A percentile compares a stretch with the other conserved stretches of the same genome.
phyloP scores from a whole-genome alignment of 2,888 invertebrate genomes.

The Boloria euphrosyne region DNA sequence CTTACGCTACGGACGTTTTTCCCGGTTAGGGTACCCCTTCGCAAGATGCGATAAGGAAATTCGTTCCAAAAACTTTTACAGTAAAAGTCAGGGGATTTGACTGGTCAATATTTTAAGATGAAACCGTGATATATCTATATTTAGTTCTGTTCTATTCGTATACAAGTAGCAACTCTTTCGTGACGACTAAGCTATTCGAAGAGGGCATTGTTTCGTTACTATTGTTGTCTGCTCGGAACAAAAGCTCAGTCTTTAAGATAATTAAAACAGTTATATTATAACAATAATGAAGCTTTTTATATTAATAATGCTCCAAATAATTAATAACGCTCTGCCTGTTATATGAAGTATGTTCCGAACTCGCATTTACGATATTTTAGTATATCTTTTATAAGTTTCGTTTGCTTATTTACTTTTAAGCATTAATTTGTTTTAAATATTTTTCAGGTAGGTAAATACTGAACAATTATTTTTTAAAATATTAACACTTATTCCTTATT shows the following conservation, averaged over 20 bases:
- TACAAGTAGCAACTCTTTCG: slow-evolving; percentile 21
- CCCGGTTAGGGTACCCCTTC: no score
- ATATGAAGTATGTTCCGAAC: background rate
- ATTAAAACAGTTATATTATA: slow-evolving; percentile 37
- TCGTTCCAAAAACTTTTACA: background rate
- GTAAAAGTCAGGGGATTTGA: background rate
- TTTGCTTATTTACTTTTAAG: no score
- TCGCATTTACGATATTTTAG: background rate
- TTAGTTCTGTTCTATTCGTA: slow-evolving; percentile 11
- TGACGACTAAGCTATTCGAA: slow-evolving; percentile 27
- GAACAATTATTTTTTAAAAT: no score
- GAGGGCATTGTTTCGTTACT: slow-evolving; percentile 28
- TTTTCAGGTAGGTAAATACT: no score
- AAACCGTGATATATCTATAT: slow-evolving; percentile 12
- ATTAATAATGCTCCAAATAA: slow-evolving; percentile 25
- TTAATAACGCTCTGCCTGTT: slow-evolving; percentile 5
- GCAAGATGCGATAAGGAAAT: no score
- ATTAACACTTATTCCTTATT: no score
- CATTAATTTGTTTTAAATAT: no score
- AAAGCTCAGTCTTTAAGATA: slow-evolving; percentile 33
- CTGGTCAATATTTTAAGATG: background rate
- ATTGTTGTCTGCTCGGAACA: slow-evolving; percentile 33
- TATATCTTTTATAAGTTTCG: background rate
- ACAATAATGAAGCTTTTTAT: slow-evolving; percentile 32
- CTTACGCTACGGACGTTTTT: no score